Evolutionary conservation across 2,113 vertebrate genomes (phyloP).

Genomic region (Hyperoodon ampullatus): DNA sequence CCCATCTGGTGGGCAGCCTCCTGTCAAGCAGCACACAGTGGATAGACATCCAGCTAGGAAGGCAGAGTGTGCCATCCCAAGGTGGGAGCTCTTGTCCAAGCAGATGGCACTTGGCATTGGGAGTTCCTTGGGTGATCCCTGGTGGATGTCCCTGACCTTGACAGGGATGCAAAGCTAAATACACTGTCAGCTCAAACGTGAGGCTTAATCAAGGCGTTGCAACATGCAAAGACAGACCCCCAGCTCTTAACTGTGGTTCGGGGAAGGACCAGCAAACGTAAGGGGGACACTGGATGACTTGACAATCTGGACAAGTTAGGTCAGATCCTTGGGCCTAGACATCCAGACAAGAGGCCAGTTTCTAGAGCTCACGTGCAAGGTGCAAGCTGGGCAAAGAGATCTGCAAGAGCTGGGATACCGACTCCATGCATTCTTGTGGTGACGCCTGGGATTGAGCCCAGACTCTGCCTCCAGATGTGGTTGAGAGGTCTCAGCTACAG

Average conservation of each 20-base stretch:
- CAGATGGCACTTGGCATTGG: not conserved
- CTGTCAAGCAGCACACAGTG: not conserved
- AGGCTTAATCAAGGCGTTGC: not conserved
- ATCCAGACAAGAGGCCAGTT: not conserved
- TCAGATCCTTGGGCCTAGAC: not conserved
- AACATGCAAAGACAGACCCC: not conserved
- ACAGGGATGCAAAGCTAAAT: not conserved
- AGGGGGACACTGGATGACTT: not conserved
- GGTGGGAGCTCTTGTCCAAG: not conserved
- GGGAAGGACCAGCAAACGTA: not conserved
- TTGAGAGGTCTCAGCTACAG: not conserved
- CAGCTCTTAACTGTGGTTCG: not conserved
- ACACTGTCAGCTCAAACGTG: not conserved
- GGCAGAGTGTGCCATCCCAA: not conserved
- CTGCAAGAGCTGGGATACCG: not conserved
- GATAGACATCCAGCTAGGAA: not conserved
- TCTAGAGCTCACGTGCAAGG: not conserved
- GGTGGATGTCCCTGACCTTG: not conserved
- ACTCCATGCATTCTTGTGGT: not conserved
- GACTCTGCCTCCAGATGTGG: not conserved
- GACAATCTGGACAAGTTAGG: not conserved
- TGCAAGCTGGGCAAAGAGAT: not conserved
- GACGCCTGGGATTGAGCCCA: not conserved
- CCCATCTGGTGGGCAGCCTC: not conserved
- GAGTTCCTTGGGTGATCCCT: not conserved